Base-by-base conservation (phyloP, 2,797 vertebrate genomes). In the Etheostoma perlongum region DNA sequence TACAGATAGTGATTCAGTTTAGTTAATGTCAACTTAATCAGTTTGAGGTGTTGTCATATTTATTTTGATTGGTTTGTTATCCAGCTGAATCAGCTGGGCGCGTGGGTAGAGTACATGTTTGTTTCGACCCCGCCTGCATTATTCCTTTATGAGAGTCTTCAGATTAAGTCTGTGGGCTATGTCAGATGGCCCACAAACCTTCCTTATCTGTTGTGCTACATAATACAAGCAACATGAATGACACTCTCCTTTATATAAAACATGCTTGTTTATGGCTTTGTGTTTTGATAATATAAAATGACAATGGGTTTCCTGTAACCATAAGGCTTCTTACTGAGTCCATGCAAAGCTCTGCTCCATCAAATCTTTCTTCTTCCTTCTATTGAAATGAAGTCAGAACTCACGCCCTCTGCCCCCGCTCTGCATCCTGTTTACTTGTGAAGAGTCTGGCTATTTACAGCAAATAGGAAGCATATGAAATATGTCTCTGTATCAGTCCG, bases 361-460 rank as follows among this genome's bases (percentile, higher is more conserved):
- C 71, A 76, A 66, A 67, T 78, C 73, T 21, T 57, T 72, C 67
- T 61, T 72, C 87, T 92, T 94, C 88, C 91, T 84, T 67, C 78
- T 55, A 89, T 92, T 90, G 86, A 91, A 88, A 77, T 78, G 36
- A 63, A 82, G 71, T 74, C 74, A 55, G 15, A 60, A 12, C 53
- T 18, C n/a, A 2, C 9, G 15, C 33, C 74, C 72, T 5, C 13
- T 21, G 4, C 77, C 52, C 83, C n/a, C 15, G 11, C 51, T 62
- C 75, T 46, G 52, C 83, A 85, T 95, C 93, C 94, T 95, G 94
- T 95, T 95, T 93, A 91, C 85, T 80, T 72, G 84, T 18, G 15
- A 54, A 62, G 74, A 73, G 49, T 57, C 74, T 72, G 40, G 61
- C 36, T 86, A 87, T 88, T 89, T 79, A 84, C 72, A 81, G 77